Evolutionary conservation across 2,797 vertebrate genomes (phyloP).

Genomic region (Agapornis canus): DNA sequence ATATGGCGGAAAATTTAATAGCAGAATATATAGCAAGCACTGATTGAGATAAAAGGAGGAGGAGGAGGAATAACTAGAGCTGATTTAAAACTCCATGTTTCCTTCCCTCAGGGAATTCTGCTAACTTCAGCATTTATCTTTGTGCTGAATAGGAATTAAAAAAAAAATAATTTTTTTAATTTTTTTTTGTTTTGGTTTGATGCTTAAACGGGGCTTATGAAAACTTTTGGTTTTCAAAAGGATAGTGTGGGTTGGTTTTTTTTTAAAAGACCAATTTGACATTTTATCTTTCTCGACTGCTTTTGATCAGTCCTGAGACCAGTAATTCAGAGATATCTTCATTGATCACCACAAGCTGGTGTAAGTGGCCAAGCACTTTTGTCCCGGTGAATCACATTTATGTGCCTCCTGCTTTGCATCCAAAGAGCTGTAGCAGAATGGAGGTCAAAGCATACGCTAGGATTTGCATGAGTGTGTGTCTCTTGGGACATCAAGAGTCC

Average conservation of each 20-base stretch:
- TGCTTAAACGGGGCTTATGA: not conserved
- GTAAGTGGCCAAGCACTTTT: not conserved
- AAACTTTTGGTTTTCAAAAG: not conserved
- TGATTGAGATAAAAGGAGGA: not conserved
- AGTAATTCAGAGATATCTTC: not conserved
- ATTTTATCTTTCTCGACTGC: not conserved
- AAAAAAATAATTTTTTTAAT: not conserved
- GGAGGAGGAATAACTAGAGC: constrained; percentile 6
- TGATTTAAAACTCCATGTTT: not conserved
- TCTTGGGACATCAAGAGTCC: not conserved
- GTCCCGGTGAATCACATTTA: not conserved
- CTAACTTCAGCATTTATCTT: not conserved
- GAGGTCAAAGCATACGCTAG: not conserved
- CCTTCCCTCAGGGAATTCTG: not conserved
- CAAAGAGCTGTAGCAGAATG: not conserved
- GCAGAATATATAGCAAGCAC: not conserved
- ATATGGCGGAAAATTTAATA: not conserved
- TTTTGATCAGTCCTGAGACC: not conserved
- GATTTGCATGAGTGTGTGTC: not conserved
- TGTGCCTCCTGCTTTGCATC: not conserved
- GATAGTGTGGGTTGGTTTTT: accelerated
- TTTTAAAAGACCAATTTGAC: not conserved
- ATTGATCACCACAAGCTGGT: not conserved
- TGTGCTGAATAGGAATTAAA: not conserved
- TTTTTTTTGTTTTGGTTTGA: too few relatives aligned